A percentile compares a stretch with the other conserved stretches of the same genome.
Evolutionary conservation across 2,888 invertebrate genomes (phyloP).

Genomic region (Diaphora mendica): DNA sequence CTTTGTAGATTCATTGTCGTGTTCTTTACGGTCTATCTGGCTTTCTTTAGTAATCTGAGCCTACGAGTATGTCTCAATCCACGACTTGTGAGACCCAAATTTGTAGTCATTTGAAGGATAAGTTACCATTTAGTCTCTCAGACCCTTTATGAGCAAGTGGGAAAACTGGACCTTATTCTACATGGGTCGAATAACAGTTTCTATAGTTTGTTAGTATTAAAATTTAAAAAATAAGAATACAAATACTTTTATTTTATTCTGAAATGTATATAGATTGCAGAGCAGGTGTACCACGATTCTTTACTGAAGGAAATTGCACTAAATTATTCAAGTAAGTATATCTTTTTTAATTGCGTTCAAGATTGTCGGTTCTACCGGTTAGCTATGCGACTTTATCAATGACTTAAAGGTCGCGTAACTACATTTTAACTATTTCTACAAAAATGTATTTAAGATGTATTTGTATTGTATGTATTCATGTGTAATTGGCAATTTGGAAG

Average conservation of each 20-base stretch:
- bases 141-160: too few species aligned
- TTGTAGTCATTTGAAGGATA: too few species aligned
- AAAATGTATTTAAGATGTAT: not conserved
- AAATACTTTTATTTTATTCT: not conserved
- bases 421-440: not conserved
- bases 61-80: too few species aligned
- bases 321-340: not conserved
- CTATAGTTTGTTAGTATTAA: too few species aligned
- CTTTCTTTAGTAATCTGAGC: too few species aligned
- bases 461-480: not conserved
- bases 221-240: not conserved
- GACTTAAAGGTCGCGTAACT: not conserved
- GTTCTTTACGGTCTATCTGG: too few species aligned
- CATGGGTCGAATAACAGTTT: too few species aligned
- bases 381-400: not conserved
- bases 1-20: too few species aligned
- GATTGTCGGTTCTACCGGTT: not conserved
- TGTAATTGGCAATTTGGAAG: not conserved
- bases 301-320: not conserved
- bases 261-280: not conserved
- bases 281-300: not conserved
- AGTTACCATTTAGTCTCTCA: too few species aligned
- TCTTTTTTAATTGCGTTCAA: not conserved
- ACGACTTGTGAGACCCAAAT: too few species aligned
- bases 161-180: too few species aligned